phyloP scores from a whole-genome alignment of 2,888 invertebrate species.

The Crepidodera aurea region DNA sequence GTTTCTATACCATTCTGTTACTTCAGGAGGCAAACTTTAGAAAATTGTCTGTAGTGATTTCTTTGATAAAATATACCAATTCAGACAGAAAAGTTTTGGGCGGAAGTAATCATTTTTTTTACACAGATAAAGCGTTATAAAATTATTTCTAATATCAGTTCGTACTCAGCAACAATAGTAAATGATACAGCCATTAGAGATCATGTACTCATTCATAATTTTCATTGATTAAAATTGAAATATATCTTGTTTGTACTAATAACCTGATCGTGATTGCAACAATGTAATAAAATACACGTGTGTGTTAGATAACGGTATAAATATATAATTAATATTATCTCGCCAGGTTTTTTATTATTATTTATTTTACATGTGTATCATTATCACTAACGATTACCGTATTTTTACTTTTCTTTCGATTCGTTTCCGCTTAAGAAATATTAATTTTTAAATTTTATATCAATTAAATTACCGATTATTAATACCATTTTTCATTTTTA shows the following conservation, averaged over 20 bases:
- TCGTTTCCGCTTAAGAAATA: background rate
- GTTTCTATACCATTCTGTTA: too few species aligned
- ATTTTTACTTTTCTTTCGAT: background rate
- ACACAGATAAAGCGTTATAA: too few species aligned
- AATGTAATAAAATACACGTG: background rate
- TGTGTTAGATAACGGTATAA: constrained; percentile 4
- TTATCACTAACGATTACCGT: background rate
- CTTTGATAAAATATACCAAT: too few species aligned
- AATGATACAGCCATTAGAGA: too few species aligned
- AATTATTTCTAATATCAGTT: too few species aligned
- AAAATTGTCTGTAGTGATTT: too few species aligned
- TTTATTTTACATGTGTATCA: constrained; percentile 1
- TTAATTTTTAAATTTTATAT: too few species aligned
- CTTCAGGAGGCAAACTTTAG: too few species aligned
- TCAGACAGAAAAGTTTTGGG: too few species aligned
- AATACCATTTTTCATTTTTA: background rate
- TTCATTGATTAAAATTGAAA: constrained; percentile 5
- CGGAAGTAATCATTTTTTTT: too few species aligned
- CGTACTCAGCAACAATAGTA: too few species aligned
- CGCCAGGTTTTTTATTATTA: background rate
- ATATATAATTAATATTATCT: constrained; percentile 9
- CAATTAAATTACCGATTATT: background rate
- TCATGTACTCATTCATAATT: background rate
- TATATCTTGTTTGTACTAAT: background rate
- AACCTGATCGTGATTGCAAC: background rate